Conservation (phyloP, 2,888 invertebrate genomes). For the Cheilosia soror region DNA sequence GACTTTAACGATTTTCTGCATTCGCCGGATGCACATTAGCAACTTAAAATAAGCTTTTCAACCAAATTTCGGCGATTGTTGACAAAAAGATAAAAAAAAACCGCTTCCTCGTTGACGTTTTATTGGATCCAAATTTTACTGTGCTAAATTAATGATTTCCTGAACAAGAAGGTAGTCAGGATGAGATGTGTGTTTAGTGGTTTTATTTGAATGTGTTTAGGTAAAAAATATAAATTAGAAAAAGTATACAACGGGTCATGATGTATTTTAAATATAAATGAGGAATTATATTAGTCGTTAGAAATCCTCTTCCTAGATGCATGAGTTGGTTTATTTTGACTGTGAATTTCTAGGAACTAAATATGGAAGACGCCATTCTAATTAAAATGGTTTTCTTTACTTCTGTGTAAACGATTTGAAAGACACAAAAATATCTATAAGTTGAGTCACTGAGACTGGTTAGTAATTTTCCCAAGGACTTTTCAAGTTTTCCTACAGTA, state of each 20-base stretch:
- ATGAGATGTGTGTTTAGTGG: too few species aligned
- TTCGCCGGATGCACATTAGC: conserved; percentile 10
- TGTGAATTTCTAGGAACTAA: background rate
- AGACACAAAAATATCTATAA: too few species aligned
- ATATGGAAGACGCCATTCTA: background rate
- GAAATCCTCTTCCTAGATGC: background rate
- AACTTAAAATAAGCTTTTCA: background rate
- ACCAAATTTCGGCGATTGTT: background rate
- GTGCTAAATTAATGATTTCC: too few species aligned
- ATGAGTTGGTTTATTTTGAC: background rate
- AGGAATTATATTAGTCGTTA: background rate
- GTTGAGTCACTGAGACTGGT: too few species aligned
- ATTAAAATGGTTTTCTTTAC: background rate
- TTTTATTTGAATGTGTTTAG: too few species aligned
- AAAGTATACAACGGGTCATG: background rate
- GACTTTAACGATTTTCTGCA: conserved; percentile 3
- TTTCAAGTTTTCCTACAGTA: too few species aligned
- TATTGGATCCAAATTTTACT: too few species aligned
- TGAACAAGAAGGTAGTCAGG: too few species aligned
- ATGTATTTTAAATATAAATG: background rate
- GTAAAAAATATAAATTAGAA: too few species aligned
- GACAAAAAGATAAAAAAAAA: background rate
- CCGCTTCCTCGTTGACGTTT: too few species aligned
- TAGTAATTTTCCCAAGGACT: too few species aligned
- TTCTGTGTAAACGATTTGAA: too few species aligned